These are phyloP conservation scores for Hypsibius dujardini DNA, from an alignment of 1,140 invertebrate species.

Conservation along the genomic window DNA sequence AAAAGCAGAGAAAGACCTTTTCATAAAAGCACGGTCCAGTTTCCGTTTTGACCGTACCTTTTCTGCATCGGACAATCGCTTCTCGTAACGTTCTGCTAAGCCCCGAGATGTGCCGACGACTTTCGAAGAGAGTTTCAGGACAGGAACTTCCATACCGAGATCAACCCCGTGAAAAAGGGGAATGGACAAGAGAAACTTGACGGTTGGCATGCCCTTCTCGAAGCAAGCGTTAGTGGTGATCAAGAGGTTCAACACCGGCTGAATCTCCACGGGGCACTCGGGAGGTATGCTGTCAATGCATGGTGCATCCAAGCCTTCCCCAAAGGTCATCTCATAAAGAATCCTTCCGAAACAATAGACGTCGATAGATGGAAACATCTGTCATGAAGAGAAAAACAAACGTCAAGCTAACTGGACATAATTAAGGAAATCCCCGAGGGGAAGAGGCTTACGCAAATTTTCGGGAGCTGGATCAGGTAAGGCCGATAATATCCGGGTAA, in stretches of 20 bases:
- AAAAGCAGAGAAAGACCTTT: background rate
- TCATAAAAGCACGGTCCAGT: background rate
- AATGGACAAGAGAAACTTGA: background rate
- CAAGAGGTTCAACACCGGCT: conserved; percentile 7
- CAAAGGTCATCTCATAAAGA: conserved; percentile 69
- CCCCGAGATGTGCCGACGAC: conserved; percentile 2
- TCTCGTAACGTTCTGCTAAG: conserved; percentile 3
- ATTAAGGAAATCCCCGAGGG: conserved; percentile 9
- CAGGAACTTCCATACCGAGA: background rate
- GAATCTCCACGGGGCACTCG: conserved; percentile 43
- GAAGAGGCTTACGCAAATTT: conserved; percentile 38
- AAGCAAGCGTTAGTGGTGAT: conserved; percentile 12
- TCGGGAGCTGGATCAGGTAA: conserved; percentile 56
- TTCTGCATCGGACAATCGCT: background rate
- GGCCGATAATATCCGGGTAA: conserved; percentile 57
- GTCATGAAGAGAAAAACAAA: background rate
- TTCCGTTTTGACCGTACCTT: conserved; percentile 1
- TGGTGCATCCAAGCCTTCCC: conserved; percentile 47
- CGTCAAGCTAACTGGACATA: background rate
- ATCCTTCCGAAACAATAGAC: conserved; percentile 71
- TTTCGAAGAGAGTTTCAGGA: background rate
- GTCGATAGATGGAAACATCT: conserved; percentile 54
- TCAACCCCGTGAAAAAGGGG: background rate
- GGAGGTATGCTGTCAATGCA: conserved; percentile 51
- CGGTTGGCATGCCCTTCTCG: conserved; percentile 13